Percentiles rank a stretch among this genome's conserved stretches.
phyloP scores from a whole-genome alignment of 2,888 invertebrate genomes.

The Lypha dubia region DNA sequence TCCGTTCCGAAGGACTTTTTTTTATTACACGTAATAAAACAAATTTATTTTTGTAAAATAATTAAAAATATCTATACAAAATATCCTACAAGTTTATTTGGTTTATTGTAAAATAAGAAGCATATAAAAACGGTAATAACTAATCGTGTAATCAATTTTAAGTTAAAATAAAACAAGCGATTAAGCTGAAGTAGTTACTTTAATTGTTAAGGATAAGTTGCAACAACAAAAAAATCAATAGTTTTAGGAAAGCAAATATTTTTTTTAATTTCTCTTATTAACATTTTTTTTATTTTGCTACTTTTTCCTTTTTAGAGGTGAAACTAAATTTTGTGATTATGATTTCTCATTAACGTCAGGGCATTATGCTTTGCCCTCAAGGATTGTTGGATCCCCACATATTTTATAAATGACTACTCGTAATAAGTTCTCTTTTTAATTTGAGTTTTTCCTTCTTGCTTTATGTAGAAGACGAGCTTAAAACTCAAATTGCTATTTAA shows the following conservation, averaged over 20 bases:
- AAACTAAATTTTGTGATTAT: too few relatives aligned
- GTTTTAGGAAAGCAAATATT: conserved; percentile 11
- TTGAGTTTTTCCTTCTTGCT: too few relatives aligned
- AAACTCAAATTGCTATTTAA: too few relatives aligned
- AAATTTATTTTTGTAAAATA: conserved; percentile 67
- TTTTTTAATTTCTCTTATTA: not conserved
- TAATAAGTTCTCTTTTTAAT: too few relatives aligned
- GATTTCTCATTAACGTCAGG: too few relatives aligned
- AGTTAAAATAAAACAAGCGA: conserved; percentile 5
- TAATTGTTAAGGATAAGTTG: conserved; percentile 45
- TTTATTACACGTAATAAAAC: conserved; percentile 1
- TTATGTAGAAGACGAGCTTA: too few relatives aligned
- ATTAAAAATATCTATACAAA: conserved; percentile 21
- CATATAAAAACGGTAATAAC: conserved; percentile 15
- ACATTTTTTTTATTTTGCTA: not conserved
- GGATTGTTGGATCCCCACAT: too few relatives aligned
- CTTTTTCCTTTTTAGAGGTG: not conserved
- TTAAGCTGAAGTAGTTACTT: conserved; percentile 39
- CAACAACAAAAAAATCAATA: not conserved
- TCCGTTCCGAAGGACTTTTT: conserved; percentile 8
- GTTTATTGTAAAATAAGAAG: conserved; percentile 52
- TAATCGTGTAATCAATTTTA: conserved; percentile 24
- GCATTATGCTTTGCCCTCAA: too few relatives aligned
- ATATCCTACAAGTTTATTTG: conserved; percentile 32
- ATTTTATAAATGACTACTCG: too few relatives aligned